Percentiles rank a stretch among this genome's conserved stretches.
Evolutionary conservation across 2,797 vertebrate species (phyloP).

Genomic region (Premnoplex brunnescens): DNA sequence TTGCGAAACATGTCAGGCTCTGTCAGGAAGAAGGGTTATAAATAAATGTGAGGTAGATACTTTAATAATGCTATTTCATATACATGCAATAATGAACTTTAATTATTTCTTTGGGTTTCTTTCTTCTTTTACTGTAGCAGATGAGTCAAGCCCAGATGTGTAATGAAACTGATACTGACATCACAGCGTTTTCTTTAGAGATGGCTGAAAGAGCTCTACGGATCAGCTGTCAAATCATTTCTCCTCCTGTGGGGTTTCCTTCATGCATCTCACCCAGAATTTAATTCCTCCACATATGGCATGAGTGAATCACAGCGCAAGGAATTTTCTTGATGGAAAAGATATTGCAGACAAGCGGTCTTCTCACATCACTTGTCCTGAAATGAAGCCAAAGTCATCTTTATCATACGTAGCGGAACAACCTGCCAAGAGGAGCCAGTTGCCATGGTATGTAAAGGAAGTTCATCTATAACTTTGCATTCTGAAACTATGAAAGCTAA

Average conservation of each 20-base stretch:
- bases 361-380: neutral
- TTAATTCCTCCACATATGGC: neutral
- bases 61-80: constrained; percentile 53
- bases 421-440: neutral
- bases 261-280: neutral
- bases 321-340: constrained; percentile 8
- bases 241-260: constrained; percentile 42
- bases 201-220: constrained; percentile 5
- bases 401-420: neutral
- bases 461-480: neutral
- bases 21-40: constrained; percentile 59
- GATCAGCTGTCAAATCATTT: constrained; percentile 29
- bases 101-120: constrained; percentile 55
- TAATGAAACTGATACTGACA: constrained; percentile 24
- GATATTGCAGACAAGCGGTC: neutral
- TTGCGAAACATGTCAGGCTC: constrained; percentile 53
- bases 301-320: neutral
- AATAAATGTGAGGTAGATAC: constrained; percentile 54
- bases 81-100: constrained; percentile 43
- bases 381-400: constrained; percentile 8
- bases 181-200: constrained; percentile 37
- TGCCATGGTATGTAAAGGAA: neutral
- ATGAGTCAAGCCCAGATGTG: constrained; percentile 64
- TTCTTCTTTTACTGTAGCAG: neutral
- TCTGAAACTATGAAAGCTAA: neutral